Evolutionary conservation across 1,140 invertebrate genomes (phyloP), one percentile per base, ranked within the genome.

Genomic region (Eupristina koningsbergeri): DNA sequence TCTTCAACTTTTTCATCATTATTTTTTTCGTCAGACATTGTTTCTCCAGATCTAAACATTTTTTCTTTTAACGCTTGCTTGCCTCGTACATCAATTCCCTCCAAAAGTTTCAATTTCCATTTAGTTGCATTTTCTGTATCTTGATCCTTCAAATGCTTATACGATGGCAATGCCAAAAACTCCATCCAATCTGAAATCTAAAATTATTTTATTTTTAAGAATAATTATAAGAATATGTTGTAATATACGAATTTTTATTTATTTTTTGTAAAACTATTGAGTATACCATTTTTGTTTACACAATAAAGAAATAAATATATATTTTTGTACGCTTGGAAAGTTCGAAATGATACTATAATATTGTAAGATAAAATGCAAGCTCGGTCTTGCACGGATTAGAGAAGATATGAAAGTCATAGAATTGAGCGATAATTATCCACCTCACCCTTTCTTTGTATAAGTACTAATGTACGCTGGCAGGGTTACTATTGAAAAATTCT

Each of bases 131-230:
- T 26, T 26, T 85, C 63, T n/a, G 86, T 85, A 7, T 80, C 36
- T n/a, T 85, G 83, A 11, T 84, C 67, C 74, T 86, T 89, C 29
- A 90, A 34, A 9, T 39, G 39, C 39, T 77, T 81, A 58, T 87
- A 90, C 0, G 58, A 13, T 0, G 89, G 89, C 13, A 89, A 0
- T 0, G 88, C 76, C 15, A 89, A 39, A 29, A 82, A 86, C 2
- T 76, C 31, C 76, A 88, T 73, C 87, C 89, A 88, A 9, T 26
- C 39, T 0, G 64, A 78, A 3, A 83, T 0, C 71, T 81, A 26
- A 7, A 39, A 36, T 7, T 13, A 26, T 26, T 50, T 15, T 15
- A 50, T 7, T 58, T 45, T 45, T 7, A 5, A 11, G 41, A 7
- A 7, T 45, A 45, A 45, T 5, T 11, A 45, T 45, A 45, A 5